Conservation (phyloP, 2,888 invertebrate species). For the Erpobdella octoculata region DNA sequence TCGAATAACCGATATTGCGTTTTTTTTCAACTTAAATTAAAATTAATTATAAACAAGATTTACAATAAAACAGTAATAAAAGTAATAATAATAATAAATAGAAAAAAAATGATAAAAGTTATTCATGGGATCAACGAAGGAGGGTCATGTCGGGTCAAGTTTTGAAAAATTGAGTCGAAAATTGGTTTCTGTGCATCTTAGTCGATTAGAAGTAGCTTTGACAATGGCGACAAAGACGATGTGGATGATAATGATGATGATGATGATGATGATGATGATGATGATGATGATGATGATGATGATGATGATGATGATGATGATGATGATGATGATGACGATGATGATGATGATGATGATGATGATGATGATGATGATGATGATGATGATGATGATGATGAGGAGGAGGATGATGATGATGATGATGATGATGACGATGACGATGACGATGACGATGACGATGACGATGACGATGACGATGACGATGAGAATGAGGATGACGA, state of each 20-base stretch:
- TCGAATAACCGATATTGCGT: no score
- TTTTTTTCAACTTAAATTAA: no score
- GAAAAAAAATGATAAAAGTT: no score
- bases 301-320: constrained; percentile 13
- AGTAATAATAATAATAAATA: no score
- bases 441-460: constrained; percentile 4
- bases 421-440: constrained; percentile 6
- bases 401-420: constrained; percentile 15
- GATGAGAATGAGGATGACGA: no score
- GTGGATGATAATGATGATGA: not conserved
- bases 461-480: no score
- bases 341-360: not conserved
- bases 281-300: constrained; percentile 3
- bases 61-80: no score
- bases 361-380: constrained; percentile 14
- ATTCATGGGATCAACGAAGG: no score
- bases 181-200: not conserved
- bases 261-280: constrained; percentile 5
- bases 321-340: constrained; percentile 6
- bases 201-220: not conserved
- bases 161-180: no score
- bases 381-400: constrained; percentile 10
- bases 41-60: no score
- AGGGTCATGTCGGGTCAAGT: no score
- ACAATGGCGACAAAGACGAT: not conserved